Evolutionary conservation across 2,113 vertebrate species (phyloP).

Genomic region (Poeciliopsis retropinna): DNA sequence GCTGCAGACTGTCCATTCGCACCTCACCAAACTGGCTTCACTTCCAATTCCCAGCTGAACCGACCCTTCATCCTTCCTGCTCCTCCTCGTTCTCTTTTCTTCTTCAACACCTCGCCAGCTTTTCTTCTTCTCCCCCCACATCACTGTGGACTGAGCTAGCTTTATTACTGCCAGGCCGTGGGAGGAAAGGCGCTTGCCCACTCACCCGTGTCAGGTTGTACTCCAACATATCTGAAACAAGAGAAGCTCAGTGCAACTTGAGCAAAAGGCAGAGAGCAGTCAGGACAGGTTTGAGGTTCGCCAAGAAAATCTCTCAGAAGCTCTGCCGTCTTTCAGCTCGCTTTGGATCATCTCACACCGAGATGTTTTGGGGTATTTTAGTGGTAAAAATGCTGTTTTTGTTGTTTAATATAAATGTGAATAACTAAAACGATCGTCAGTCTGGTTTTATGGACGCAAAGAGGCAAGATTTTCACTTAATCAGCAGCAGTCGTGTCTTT

Average conservation of each 20-base stretch:
- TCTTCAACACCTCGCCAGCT: constrained; percentile 33
- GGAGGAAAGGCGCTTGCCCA: constrained; percentile 47
- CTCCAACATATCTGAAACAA: constrained; percentile 55
- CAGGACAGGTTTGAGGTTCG: constrained; percentile 2
- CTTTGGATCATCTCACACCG: neutral
- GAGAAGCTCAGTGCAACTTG: constrained; percentile 39
- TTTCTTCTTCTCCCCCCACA: constrained; percentile 7
- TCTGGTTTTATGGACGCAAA: constrained; percentile 35
- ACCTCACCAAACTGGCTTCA: constrained; percentile 43
- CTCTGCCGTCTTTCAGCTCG: neutral
- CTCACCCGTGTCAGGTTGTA: constrained; percentile 51
- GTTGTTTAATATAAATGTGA: neutral
- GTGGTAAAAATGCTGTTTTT: neutral
- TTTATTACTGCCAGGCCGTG: constrained; percentile 41
- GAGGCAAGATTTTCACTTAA: constrained; percentile 41
- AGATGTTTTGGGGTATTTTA: too few species aligned
- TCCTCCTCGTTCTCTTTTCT: constrained; percentile 35
- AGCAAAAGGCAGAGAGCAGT: neutral
- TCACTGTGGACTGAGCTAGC: constrained; percentile 10
- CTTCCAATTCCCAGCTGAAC: constrained; percentile 67
- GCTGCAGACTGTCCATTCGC: constrained; percentile 53
- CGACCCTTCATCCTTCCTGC: constrained; percentile 24
- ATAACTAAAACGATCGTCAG: constrained; percentile 35
- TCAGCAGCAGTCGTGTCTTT: constrained; percentile 43
- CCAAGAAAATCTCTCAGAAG: constrained; percentile 11